Evolutionary conservation across 1,140 invertebrate species (phyloP), one percentile per base, ranked within the genome.

Genomic region (Ceratosolen fusciceps): DNA sequence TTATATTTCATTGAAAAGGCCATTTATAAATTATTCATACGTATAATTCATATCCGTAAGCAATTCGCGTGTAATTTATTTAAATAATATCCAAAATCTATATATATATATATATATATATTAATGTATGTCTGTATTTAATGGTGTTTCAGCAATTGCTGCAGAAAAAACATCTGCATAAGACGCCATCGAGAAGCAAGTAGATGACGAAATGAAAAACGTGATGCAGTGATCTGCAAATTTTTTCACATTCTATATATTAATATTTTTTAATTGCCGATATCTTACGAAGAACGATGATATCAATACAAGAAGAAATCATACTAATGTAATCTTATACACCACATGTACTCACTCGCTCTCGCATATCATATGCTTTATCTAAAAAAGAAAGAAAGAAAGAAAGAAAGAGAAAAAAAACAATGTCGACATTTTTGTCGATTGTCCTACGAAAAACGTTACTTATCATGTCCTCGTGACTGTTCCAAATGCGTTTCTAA

Each of bases 221-320:
- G 73, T 71, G 80, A 80, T 82, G 75, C 81, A 82, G 65, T 77
- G 68, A 80, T 81, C 71, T 82, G 84, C 86, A 83, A 72, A 85
- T 87, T 88, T 84, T 85, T 88, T 85, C 80, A 87, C 85, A 87
- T 86, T 86, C 84, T 87, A 86, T 88, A 87, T 87, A 85, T 83
- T 87, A 84, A 86, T 86, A 86, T 88, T 86, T 85, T 83, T 85
- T 80, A 84, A 85, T 85, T 85, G 87, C 82, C 84, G 83, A 85
- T 89, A 87, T 86, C 85, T 83, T 87, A 85, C 80, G 82, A 67
- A 83, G 62, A 77, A 78, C 78, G 79, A 83, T 81, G 77, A 79
- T 83, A 80, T 67, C 77, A 83, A 82, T 74, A 77, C 82, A 82
- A 81, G 76, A 77, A 79, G 37, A 82, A 83, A 81, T 79, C 80